phyloP scores from a whole-genome alignment of 2,888 invertebrate species.

The Protodeltote pygarga region DNA sequence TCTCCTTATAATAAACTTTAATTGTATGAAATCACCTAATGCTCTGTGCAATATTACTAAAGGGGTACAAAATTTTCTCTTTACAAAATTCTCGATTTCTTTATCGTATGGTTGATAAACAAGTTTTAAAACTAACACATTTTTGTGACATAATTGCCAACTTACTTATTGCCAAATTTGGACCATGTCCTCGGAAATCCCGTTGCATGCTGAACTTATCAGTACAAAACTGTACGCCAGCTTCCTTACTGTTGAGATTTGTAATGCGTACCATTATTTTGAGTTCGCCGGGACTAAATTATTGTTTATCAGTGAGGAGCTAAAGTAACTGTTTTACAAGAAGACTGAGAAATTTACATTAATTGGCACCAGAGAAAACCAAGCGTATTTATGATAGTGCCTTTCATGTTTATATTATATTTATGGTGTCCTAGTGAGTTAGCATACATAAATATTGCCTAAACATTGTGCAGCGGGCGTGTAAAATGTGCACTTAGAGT shows the following conservation, averaged over 20 bases:
- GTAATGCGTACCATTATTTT: conserved; percentile 60
- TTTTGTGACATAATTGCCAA: too few relatives aligned
- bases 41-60: too few relatives aligned
- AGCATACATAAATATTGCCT: conserved; percentile 46
- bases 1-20: too few relatives aligned
- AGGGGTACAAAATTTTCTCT: too few relatives aligned
- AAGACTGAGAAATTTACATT: conserved; percentile 53
- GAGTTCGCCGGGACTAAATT: conserved; percentile 62
- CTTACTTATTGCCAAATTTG: background rate
- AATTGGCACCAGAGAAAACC: conserved; percentile 41
- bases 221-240: conserved; percentile 21
- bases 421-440: conserved; percentile 36
- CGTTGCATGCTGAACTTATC: conserved; percentile 16
- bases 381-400: conserved; percentile 36
- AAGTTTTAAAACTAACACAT: too few relatives aligned
- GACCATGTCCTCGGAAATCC: background rate
- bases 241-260: conserved; percentile 56
- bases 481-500: conserved; percentile 6
- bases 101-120: too few relatives aligned
- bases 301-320: conserved; percentile 50
- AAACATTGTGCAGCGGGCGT: conserved; percentile 49
- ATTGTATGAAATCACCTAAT: too few relatives aligned
- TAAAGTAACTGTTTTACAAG: conserved; percentile 29
- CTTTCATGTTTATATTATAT: conserved; percentile 31
- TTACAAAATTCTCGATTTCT: too few relatives aligned